Conservation (phyloP, 2,888 invertebrate species). For the Drosophila neotestacea region DNA sequence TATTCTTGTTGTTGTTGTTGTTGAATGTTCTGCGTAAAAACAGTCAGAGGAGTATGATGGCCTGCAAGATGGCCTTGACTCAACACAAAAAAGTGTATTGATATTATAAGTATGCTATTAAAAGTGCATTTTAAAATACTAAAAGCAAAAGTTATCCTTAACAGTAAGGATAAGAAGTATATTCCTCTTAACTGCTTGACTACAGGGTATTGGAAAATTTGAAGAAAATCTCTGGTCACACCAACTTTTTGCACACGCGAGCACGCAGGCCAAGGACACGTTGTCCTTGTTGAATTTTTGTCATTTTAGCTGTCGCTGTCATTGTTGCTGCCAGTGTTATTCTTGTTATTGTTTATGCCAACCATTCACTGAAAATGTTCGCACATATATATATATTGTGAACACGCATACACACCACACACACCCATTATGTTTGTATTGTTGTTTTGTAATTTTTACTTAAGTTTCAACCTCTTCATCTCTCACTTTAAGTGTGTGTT, state of each 20-base stretch:
- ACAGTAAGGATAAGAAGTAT: background rate
- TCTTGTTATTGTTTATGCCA: slow-evolving; percentile 32
- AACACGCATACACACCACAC: background rate
- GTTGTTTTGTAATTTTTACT: slow-evolving; percentile 46
- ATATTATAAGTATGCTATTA: slow-evolving; percentile 3
- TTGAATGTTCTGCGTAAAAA: slow-evolving; percentile 10
- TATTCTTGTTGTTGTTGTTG: slow-evolving; percentile 16
- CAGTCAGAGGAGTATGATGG: background rate
- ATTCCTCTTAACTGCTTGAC: background rate
- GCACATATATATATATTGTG: slow-evolving; percentile 3
- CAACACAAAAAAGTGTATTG: background rate
- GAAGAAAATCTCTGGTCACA: slow-evolving; percentile 15
- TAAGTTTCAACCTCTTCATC: slow-evolving; percentile 33
- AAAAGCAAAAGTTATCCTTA: background rate
- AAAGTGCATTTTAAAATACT: background rate
- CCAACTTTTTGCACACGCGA: slow-evolving; percentile 11
- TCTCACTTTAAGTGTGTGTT: slow-evolving; percentile 45
- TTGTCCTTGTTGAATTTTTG: slow-evolving; percentile 39
- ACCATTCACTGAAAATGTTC: slow-evolving; percentile 39
- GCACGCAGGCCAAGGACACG: slow-evolving; percentile 35
- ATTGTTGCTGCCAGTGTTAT: slow-evolving; percentile 13
- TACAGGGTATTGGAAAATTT: slow-evolving; percentile 9
- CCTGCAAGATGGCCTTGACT: background rate
- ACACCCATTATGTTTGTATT: slow-evolving; percentile 30
- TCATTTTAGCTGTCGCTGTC: slow-evolving; percentile 25